Evolutionary conservation across 2,888 invertebrate species (phyloP), one percentile per base, ranked within the genome.

Genomic region (Coenonympha glycerion): DNA sequence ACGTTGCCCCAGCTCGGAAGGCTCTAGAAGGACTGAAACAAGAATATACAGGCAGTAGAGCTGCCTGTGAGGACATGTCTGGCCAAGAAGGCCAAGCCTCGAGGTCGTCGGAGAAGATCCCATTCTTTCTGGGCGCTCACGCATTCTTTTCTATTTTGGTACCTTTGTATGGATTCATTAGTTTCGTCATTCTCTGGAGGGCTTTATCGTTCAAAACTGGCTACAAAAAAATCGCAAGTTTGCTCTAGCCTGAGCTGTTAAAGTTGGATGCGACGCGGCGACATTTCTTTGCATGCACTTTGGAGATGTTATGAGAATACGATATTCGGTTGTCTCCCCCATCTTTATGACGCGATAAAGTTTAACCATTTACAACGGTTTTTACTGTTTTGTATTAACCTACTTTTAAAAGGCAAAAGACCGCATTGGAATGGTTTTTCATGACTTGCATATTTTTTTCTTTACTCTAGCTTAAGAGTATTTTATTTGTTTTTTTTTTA

Each of bases 241-340:
- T 49, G 24, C 36, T 15, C 13, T 41, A 41, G n/a, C 15, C 24
- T 11, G 18, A 42, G 41, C 36, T 45, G 48, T 39, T 51, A 52
- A 53, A 47, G 49, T 48, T 48, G 39, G 36, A 15, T 41, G 11
- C 31, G 30, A 37, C 36, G 31, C 15, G 37, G 11, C 31, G 30
- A 37, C 36, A 26, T 49, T 51, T 52, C 55, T 55, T 47, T 52
- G 44, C 46, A 58, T 57, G 49, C 53, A 53, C 45, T 55, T 47
- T 48, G 49, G 42, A 44, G 50, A 50, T 56, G 49, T 54, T 49
- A 34, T 16, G 48, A 48, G 41, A 47, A 50, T 50, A 47, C 41
- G 30, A 52, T 55, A 52, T 50, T 49, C 47, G 46, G 46, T 55
- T 49, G 48, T 52, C 11, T 53, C 24, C 42, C 52, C 31, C 44